Percentiles rank a stretch among this genome's conserved stretches.
phyloP scores from a whole-genome alignment of 2,113 vertebrate species.

The Tychaedon coryphoeus region DNA sequence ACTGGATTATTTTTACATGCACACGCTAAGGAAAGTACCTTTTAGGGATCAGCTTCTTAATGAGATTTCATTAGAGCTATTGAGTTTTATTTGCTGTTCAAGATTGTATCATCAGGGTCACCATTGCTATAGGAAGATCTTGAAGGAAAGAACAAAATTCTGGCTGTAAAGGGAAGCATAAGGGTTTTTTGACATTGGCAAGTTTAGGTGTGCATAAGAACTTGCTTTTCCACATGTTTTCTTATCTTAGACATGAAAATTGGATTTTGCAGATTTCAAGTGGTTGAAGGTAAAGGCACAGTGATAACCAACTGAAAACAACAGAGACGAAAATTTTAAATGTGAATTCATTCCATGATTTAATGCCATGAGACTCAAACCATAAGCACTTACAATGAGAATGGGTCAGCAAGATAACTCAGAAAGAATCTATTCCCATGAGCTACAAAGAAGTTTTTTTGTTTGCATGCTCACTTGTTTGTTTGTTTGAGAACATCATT shows the following conservation, averaged over 20 bases:
- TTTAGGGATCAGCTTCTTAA: background rate
- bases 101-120: background rate
- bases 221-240: background rate
- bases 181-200: background rate
- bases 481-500: slow-evolving; percentile 27
- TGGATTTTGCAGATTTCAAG: background rate
- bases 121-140: background rate
- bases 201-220: background rate
- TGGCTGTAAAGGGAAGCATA: background rate
- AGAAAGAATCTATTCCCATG: background rate
- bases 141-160: background rate
- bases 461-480: background rate
- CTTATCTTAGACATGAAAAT: background rate
- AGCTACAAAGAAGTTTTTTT: background rate
- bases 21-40: background rate
- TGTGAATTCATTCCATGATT: background rate
- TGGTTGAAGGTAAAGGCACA: background rate
- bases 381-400: background rate
- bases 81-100: background rate
- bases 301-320: background rate
- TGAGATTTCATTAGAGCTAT: background rate
- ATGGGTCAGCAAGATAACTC: background rate
- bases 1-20: background rate
- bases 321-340: background rate
- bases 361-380: background rate